A percentile compares a stretch with the other conserved stretches of the same genome.
Conservation (phyloP, 2,797 vertebrate species). For the Micromesistius poutassou region DNA sequence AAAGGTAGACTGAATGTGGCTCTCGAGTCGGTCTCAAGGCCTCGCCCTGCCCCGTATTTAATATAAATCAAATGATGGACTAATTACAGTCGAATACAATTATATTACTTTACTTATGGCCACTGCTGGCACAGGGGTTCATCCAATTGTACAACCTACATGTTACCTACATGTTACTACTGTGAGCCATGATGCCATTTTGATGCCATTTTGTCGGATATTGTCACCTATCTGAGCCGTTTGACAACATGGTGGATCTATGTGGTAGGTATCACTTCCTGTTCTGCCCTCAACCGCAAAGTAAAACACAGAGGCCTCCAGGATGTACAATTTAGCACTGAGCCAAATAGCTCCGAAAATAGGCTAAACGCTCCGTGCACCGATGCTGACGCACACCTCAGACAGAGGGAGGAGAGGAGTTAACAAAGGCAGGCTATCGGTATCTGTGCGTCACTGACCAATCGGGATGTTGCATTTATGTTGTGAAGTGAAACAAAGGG, state of each 20-base stretch:
- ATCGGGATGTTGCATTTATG: not conserved
- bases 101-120: not conserved
- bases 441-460: not conserved
- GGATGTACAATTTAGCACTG: conserved; percentile 54
- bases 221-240: conserved; percentile 21
- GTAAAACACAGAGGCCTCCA: conserved; percentile 45
- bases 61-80: not conserved
- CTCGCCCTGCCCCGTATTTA: not conserved
- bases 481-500: conserved; percentile 13
- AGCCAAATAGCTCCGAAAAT: conserved; percentile 61
- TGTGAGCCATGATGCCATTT: not conserved
- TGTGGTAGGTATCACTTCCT: conserved; percentile 18
- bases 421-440: not conserved
- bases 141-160: not conserved
- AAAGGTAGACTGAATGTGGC: not conserved
- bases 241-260: conserved; percentile 24
- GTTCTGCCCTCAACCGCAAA: conserved; percentile 42
- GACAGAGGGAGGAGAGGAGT: conserved; percentile 24
- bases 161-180: no score
- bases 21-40: not conserved
- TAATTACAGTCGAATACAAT: not conserved
- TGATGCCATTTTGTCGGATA: not conserved
- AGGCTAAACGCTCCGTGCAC: conserved; percentile 31
- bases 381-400: not conserved
- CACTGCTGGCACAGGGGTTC: not conserved